These are phyloP conservation scores for Zaprionus davidi DNA, from an alignment of 1,140 invertebrate species.

Conservation along the genomic window DNA sequence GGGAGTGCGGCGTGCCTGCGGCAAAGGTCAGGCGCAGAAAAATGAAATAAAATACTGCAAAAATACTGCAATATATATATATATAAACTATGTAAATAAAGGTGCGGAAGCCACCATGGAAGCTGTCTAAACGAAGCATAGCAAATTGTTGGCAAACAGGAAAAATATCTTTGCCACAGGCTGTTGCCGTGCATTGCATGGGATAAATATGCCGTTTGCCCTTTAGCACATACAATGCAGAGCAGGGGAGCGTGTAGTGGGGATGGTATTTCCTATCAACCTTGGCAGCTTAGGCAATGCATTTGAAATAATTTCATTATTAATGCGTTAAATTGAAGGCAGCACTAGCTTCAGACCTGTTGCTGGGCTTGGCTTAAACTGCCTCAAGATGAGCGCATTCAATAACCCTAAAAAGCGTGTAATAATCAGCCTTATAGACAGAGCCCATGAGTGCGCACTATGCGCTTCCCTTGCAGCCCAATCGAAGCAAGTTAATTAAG, in stretches of 20 bases:
- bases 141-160: constrained; percentile 41
- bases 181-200: constrained; percentile 11
- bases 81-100: constrained; percentile 24
- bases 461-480: background rate
- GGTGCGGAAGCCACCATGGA: constrained; percentile 41
- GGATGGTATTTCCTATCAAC: background rate
- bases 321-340: background rate
- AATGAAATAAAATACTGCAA: constrained; percentile 60
- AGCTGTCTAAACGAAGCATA: constrained; percentile 36
- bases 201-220: background rate
- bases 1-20: background rate
- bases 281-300: constrained; percentile 11
- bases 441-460: constrained; percentile 47
- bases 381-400: background rate
- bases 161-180: constrained; percentile 18
- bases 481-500: constrained; percentile 60
- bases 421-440: constrained; percentile 40
- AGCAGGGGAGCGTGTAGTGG: background rate
- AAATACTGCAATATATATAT: constrained; percentile 12
- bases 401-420: constrained; percentile 41
- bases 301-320: background rate
- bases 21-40: constrained; percentile 68
- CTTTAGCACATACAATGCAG: background rate
- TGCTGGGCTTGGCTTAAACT: constrained; percentile 22
- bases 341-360: constrained; percentile 10